Evolutionary conservation across 2,113 vertebrate species (phyloP).

Genomic region (Pterophyllum scalare): DNA sequence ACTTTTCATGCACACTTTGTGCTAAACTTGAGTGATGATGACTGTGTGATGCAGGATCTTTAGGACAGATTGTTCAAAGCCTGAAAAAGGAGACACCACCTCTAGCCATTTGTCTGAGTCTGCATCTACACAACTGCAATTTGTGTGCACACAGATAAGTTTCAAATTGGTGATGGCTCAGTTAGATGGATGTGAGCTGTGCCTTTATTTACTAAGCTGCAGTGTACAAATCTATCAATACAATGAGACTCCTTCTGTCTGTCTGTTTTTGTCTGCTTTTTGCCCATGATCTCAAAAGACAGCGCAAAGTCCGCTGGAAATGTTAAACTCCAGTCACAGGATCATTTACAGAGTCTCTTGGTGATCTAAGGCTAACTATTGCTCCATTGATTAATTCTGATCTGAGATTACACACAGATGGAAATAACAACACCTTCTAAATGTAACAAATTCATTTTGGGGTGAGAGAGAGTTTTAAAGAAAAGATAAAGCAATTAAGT

Average conservation of each 20-base stretch:
- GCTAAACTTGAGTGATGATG: neutral
- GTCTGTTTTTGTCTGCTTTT: neutral
- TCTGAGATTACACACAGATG: slow-evolving; percentile 26
- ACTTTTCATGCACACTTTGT: neutral
- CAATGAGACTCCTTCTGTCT: neutral
- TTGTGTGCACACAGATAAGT: slow-evolving; percentile 1
- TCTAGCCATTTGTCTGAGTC: slow-evolving; percentile 10
- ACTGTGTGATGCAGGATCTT: slow-evolving; percentile 9
- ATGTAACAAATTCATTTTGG: neutral
- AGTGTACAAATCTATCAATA: slow-evolving; percentile 44
- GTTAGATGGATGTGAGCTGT: slow-evolving; percentile 34
- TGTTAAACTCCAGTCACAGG: slow-evolving; percentile 41
- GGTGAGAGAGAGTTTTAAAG: neutral
- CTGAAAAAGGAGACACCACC: slow-evolving; percentile 28
- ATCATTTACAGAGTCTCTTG: slow-evolving; percentile 20
- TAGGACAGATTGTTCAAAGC: slow-evolving; percentile 19
- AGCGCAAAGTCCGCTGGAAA: slow-evolving; percentile 18
- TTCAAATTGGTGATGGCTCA: slow-evolving; percentile 53
- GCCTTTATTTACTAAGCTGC: slow-evolving; percentile 37
- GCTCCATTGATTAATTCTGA: slow-evolving; percentile 53
- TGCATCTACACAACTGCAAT: neutral
- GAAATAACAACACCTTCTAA: slow-evolving; percentile 11
- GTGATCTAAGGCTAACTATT: slow-evolving; percentile 46
- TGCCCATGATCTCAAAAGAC: neutral
- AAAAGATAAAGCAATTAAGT: neutral